phyloP scores from a whole-genome alignment of 2,888 invertebrate genomes.

The Protonemura montana region DNA sequence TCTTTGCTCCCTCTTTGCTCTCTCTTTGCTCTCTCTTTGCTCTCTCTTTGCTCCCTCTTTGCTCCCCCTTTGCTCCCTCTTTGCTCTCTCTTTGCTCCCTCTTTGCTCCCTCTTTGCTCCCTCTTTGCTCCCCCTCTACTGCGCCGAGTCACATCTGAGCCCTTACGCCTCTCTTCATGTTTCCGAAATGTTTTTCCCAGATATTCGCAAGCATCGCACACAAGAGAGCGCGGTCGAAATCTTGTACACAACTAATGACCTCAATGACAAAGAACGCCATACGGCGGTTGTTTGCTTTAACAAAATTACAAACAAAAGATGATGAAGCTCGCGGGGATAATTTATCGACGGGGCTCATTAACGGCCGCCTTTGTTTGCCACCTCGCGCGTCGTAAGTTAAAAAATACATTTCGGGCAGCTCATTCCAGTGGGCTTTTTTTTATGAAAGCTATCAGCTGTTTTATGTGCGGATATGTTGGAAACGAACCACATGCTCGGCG shows the following conservation, averaged over 20 bases:
- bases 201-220: background rate
- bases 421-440: background rate
- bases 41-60: no score
- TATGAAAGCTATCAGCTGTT: background rate
- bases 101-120: background rate
- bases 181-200: background rate
- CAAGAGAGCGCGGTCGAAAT: background rate
- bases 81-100: no score
- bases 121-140: background rate
- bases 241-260: background rate
- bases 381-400: background rate
- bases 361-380: background rate
- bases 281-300: background rate
- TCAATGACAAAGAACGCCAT: background rate
- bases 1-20: no score
- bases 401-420: background rate
- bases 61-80: no score
- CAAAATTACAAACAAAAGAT: slow-evolving; percentile 4
- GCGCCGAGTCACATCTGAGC: background rate
- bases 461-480: background rate
- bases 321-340: background rate
- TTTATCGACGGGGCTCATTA: background rate
- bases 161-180: background rate
- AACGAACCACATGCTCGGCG: background rate
- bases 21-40: no score